phyloP scores from a whole-genome alignment of 2,113 vertebrate genomes.

The Chloropsis hardwickii region DNA sequence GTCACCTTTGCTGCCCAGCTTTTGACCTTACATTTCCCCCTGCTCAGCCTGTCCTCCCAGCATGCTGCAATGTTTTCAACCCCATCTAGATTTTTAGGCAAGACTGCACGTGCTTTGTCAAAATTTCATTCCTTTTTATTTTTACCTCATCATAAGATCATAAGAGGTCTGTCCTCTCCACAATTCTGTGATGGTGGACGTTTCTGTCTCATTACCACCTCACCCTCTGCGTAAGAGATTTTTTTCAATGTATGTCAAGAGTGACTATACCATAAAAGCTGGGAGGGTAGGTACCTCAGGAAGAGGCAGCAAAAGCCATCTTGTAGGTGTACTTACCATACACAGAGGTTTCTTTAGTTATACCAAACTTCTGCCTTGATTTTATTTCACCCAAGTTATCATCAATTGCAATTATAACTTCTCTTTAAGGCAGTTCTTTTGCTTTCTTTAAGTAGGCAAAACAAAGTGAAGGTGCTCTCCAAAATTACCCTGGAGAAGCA shows the following conservation, averaged over 20 bases:
- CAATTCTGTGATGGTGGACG: not conserved
- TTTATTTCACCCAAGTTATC: not conserved
- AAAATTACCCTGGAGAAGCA: not conserved
- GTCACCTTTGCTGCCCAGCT: not conserved
- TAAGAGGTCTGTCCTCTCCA: not conserved
- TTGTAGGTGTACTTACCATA: not conserved
- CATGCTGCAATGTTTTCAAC: not conserved
- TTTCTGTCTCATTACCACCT: not conserved
- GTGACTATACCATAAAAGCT: not conserved
- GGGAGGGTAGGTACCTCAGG: not conserved
- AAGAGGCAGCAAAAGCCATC: not conserved
- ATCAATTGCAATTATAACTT: not conserved
- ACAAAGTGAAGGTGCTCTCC: not conserved
- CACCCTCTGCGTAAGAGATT: not conserved
- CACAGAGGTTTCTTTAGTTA: not conserved
- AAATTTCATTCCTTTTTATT: not conserved
- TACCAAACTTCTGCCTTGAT: not conserved
- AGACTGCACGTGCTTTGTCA: not conserved
- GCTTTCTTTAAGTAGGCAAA: not conserved
- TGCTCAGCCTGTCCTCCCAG: not conserved
- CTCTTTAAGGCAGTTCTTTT: not conserved
- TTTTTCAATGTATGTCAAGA: not conserved
- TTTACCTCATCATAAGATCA: fast-evolving
- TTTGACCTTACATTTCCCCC: not conserved
- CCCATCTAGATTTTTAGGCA: not conserved